A percentile compares a stretch with the other conserved stretches of the same genome.
phyloP scores from a whole-genome alignment of 2,113 vertebrate genomes.

The Tichodroma muraria region DNA sequence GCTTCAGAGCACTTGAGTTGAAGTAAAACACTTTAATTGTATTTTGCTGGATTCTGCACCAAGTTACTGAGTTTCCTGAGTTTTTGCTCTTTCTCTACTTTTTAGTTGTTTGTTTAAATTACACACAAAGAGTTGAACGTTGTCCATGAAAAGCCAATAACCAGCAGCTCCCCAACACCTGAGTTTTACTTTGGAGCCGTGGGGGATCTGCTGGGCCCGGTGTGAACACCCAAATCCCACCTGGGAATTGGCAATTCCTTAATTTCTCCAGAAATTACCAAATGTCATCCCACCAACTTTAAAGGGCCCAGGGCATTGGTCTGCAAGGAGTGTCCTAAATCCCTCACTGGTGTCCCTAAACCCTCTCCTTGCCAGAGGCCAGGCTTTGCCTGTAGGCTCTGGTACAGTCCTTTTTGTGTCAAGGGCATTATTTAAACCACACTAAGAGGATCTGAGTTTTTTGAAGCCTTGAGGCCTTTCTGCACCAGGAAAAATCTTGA shows the following conservation, averaged over 20 bases:
- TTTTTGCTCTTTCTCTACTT: background rate
- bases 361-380: background rate
- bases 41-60: background rate
- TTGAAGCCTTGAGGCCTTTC: background rate
- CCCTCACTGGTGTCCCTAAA: accelerated
- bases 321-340: background rate
- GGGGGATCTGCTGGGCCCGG: background rate
- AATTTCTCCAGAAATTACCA: background rate
- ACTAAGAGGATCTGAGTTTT: background rate
- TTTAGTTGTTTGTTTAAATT: background rate
- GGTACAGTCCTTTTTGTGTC: background rate
- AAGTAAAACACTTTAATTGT: background rate
- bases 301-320: background rate
- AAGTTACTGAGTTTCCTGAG: background rate
- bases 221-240: background rate
- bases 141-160: background rate
- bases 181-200: background rate
- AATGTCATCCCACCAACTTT: background rate
- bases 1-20: too few species aligned
- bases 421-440: background rate
- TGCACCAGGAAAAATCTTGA: background rate
- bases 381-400: background rate
- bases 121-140: accelerated
- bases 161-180: accelerated
- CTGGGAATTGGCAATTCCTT: background rate